Evolutionary conservation across 2,113 vertebrate species (phyloP).

Genomic region (Myrmecophaga tridactyla): DNA sequence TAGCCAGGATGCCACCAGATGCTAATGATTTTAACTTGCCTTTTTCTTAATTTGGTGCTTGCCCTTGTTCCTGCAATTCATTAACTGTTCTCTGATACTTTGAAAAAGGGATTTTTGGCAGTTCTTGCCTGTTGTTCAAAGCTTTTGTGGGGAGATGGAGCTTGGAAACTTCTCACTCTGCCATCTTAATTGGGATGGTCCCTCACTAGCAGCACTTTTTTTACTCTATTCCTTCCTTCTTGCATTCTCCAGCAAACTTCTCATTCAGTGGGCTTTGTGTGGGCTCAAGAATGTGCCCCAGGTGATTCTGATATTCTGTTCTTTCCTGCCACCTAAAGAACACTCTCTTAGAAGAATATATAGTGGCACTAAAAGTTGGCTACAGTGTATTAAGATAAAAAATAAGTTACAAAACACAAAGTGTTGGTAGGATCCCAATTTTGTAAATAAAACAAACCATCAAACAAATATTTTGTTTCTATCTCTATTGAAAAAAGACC

Average conservation of each 20-base stretch:
- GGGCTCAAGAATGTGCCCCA: not conserved
- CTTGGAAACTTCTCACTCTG: too few relatives aligned
- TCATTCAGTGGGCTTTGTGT: not conserved
- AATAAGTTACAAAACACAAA: not conserved
- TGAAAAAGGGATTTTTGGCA: too few relatives aligned
- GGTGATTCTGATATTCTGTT: too few relatives aligned
- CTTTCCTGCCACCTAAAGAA: too few relatives aligned
- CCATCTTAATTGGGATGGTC: too few relatives aligned
- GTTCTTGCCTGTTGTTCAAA: too few relatives aligned
- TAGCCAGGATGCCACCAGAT: too few relatives aligned
- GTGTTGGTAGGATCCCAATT: not conserved
- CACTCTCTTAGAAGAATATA: not conserved
- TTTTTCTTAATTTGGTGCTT: too few relatives aligned
- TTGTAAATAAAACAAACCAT: not conserved
- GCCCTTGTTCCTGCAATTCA: too few relatives aligned
- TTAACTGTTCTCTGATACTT: too few relatives aligned
- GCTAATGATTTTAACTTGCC: too few relatives aligned
- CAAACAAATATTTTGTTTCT: not conserved
- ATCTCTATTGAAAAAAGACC: not conserved
- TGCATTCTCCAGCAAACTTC: not conserved
- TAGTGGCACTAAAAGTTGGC: not conserved
- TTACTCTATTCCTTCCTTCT: not conserved
- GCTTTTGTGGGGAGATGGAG: too few relatives aligned
- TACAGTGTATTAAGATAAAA: not conserved
- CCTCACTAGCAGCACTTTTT: not conserved